Evolutionary conservation across 2,113 vertebrate genomes (phyloP), one percentile per base, ranked within the genome.

Genomic region (Hippocampus comes): DNA sequence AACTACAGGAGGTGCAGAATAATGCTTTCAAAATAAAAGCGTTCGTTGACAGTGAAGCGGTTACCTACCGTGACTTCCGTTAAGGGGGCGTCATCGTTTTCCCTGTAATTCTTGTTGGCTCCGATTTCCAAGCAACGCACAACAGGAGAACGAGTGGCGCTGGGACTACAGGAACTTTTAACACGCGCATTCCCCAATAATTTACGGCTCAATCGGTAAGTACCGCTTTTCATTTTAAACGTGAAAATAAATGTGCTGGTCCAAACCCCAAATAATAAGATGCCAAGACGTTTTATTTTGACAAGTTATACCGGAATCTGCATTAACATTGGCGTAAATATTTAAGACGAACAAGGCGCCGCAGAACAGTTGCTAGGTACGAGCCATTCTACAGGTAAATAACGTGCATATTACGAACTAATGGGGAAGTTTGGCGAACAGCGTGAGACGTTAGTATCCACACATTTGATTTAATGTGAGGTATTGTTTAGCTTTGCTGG

Each of bases 221-320:
- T 51, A 20, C 1, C 18, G 15, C 1, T 27, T 59, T 27, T 27
- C 12, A 59, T 59, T 59, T 10, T 9, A 51, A 51, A 51, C 18
- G 17, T 51, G 14, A 2, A 20, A 51, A 18, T 14, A 3, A 48
- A 4, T 25, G 8, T 11, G 9, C 55, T 57, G n/a, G 20, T 14
- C 23, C 56, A 4, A 9, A 14, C 3, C 23, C n/a, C 10, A 59
- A 25, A 43, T 10, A 25, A 23, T 30, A 38, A 38, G 0, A 1
- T 12, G 11, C 23, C 4, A 30, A 5, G 3, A 30, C 12, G 15
- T 34, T 30, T 34, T 89, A 84, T 71, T 89, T 71, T 80, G 75
- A 78, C 20, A 69, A 0, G 3, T 7, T 0, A 9, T 34, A 67
- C 74, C 77, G 83, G 85, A 83, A 80, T 1, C 0, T 4, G 4